phyloP scores from a whole-genome alignment of 2,797 vertebrate species.

The Onychomys arenicola region DNA sequence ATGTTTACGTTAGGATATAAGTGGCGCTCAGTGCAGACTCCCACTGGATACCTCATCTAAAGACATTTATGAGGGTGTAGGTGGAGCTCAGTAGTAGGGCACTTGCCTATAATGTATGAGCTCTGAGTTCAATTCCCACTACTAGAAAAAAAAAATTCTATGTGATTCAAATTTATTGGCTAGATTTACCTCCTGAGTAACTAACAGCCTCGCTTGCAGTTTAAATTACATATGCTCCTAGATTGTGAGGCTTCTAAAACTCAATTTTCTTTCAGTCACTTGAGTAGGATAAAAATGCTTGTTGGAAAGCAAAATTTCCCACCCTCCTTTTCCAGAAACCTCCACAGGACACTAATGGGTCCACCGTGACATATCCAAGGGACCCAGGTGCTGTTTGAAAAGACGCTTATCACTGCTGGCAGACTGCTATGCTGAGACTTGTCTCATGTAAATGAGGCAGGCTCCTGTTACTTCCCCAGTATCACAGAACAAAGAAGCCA shows the following conservation, averaged over 20 bases:
- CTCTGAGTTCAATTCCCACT: neutral
- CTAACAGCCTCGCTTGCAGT: conserved; percentile 13
- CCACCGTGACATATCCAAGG: neutral
- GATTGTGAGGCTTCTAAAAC: conserved; percentile 51
- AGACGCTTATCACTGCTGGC: neutral
- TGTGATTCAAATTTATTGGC: neutral
- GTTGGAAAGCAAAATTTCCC: conserved; percentile 7
- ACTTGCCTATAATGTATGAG: neutral
- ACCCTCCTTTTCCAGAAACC: conserved; percentile 57
- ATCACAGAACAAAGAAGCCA: conserved; percentile 52
- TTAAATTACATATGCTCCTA: conserved; percentile 22
- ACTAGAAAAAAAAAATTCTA: neutral
- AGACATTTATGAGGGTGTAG: neutral
- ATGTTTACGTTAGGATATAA: neutral
- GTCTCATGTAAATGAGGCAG: neutral
- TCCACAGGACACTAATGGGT: neutral
- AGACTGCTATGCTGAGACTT: neutral
- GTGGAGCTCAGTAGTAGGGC: neutral
- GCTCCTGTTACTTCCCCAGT: conserved; percentile 22
- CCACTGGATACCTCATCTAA: neutral
- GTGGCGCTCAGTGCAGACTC: neutral
- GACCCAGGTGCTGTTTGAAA: conserved; percentile 43
- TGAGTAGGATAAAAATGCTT: conserved; percentile 57
- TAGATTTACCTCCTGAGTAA: neutral
- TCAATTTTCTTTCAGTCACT: conserved; percentile 35